Percentiles rank a stretch among this genome's conserved stretches.
phyloP scores from a whole-genome alignment of 2,888 invertebrate genomes.

The Oscheius sp. region DNA sequence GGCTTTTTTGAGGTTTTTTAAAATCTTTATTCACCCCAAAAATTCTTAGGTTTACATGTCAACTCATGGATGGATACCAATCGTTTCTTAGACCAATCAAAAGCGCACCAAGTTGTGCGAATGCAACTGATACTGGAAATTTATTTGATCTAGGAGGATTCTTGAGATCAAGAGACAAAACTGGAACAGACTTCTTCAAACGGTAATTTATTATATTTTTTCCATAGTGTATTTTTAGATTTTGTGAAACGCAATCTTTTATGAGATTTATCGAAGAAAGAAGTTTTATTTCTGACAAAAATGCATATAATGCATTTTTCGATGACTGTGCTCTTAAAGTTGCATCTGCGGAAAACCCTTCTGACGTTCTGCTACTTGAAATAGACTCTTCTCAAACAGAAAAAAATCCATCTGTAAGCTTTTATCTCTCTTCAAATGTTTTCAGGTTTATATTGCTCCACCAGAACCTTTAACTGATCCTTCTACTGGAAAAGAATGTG shows the following conservation, averaged over 20 bases:
- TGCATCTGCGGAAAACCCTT: conserved; percentile 55
- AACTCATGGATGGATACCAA: conserved; percentile 71
- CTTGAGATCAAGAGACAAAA: conserved; percentile 81
- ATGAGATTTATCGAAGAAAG: conserved; percentile 94
- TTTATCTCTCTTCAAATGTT: not conserved
- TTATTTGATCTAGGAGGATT: conserved; percentile 91
- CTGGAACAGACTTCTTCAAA: conserved; percentile 65
- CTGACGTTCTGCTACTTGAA: conserved; percentile 38
- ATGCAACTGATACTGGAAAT: conserved; percentile 92
- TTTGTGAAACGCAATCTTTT: conserved; percentile 68
- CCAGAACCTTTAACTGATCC: conserved; percentile 79
- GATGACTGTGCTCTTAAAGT: conserved; percentile 91
- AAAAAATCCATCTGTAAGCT: conserved; percentile 43
- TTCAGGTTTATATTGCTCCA: conserved; percentile 85
- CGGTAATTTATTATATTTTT: conserved; percentile 15
- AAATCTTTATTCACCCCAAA: not conserved
- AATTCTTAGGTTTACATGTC: conserved; percentile 61
- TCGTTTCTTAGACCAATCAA: conserved; percentile 72
- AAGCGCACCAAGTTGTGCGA: conserved; percentile 80
- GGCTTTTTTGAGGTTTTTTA: conserved; percentile 86
- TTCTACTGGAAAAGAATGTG: conserved; percentile 43
- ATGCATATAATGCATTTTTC: conserved; percentile 92
- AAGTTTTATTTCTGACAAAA: conserved; percentile 92
- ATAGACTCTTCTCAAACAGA: conserved; percentile 34
- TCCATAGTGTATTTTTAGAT: conserved; percentile 33